These are phyloP conservation scores for Leptinotarsa haldemani DNA, from an alignment of 2,888 invertebrate species.

Conservation along the genomic window DNA sequence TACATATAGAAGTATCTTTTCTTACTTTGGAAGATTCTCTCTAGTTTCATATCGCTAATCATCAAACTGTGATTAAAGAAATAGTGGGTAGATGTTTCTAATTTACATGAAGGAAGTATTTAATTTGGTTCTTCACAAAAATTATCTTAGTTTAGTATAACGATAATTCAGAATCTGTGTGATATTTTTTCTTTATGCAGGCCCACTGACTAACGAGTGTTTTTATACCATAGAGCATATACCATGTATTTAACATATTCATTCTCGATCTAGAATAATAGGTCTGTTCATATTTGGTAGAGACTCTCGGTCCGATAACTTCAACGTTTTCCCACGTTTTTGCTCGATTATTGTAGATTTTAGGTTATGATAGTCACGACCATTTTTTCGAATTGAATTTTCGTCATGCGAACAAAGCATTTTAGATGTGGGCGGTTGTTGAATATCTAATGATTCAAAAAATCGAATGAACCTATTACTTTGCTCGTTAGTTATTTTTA, in stretches of 20 bases:
- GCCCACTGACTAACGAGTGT: conserved; percentile 29
- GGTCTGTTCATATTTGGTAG: conserved; percentile 50
- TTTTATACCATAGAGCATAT: conserved; percentile 34
- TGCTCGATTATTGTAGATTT: conserved; percentile 57
- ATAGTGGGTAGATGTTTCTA: too few relatives aligned
- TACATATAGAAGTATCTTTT: too few relatives aligned
- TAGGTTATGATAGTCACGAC: conserved; percentile 58
- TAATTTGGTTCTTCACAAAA: too few relatives aligned
- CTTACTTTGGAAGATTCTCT: too few relatives aligned
- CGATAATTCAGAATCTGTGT: too few relatives aligned
- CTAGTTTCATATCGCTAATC: too few relatives aligned
- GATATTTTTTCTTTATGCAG: too few relatives aligned
- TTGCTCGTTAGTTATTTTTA: too few relatives aligned
- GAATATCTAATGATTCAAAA: neutral
- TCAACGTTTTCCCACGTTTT: conserved; percentile 57
- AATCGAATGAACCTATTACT: neutral
- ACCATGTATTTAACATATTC: conserved; percentile 48
- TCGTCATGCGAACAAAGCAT: conserved; percentile 44
- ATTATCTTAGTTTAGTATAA: too few relatives aligned
- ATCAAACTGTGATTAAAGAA: too few relatives aligned
- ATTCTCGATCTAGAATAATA: conserved; percentile 52
- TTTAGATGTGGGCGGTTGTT: neutral
- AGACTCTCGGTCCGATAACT: conserved; percentile 45
- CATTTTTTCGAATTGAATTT: conserved; percentile 43
- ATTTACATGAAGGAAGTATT: too few relatives aligned